These are phyloP conservation scores for Linnaemya tessellans DNA, from an alignment of 2,888 invertebrate genomes.

Conservation along the genomic window DNA sequence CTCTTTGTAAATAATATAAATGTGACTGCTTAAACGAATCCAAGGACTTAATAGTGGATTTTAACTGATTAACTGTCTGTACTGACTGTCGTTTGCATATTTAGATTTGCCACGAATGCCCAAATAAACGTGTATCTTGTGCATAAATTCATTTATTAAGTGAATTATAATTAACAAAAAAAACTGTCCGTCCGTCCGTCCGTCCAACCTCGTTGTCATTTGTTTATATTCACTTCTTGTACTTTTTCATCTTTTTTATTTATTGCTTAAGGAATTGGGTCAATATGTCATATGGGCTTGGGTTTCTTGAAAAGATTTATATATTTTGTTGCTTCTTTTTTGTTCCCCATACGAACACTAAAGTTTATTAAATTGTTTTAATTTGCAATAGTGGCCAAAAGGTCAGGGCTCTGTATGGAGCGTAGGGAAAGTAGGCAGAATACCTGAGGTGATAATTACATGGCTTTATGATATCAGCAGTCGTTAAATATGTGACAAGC, in stretches of 20 bases:
- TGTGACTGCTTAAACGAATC: constrained; percentile 30
- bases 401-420: constrained; percentile 22
- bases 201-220: constrained; percentile 20
- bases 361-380: constrained; percentile 24
- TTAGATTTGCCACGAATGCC: constrained; percentile 49
- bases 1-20: neutral
- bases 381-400: neutral
- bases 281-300: constrained; percentile 57
- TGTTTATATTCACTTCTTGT: constrained; percentile 24
- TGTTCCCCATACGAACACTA: neutral
- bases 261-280: constrained; percentile 63
- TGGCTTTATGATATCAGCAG: neutral
- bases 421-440: neutral
- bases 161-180: constrained; percentile 47
- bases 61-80: constrained; percentile 68
- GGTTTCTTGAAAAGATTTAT: constrained; percentile 25
- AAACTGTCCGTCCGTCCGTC: neutral
- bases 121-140: constrained; percentile 8
- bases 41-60: constrained; percentile 64
- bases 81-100: neutral
- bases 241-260: constrained; percentile 35
- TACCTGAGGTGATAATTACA: neutral
- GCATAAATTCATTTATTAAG: constrained; percentile 51
- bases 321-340: neutral
- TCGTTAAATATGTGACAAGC: neutral